Evolutionary conservation across 1,140 invertebrate species (phyloP).

Genomic region (Phocides pigmalion): DNA sequence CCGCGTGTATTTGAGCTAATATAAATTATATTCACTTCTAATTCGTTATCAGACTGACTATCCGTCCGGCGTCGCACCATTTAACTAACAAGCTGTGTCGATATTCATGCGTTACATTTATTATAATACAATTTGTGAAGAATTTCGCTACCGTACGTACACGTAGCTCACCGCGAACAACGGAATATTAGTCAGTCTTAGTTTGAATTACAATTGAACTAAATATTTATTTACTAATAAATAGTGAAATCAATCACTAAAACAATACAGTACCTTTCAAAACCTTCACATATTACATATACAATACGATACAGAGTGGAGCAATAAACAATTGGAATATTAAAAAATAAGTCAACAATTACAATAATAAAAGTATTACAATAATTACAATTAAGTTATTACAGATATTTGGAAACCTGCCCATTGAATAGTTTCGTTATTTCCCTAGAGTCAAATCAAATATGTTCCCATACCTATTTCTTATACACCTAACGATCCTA

Average conservation of each 20-base stretch:
- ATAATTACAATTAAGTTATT: slow-evolving; percentile 44
- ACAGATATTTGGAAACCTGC: slow-evolving; percentile 67
- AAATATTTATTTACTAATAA: slow-evolving; percentile 35
- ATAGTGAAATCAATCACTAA: slow-evolving; percentile 42
- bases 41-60: slow-evolving; percentile 30
- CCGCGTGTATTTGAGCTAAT: slow-evolving; percentile 33
- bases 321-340: slow-evolving; percentile 35
- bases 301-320: slow-evolving; percentile 32
- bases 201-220: slow-evolving; percentile 36
- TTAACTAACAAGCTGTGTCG: slow-evolving; percentile 10
- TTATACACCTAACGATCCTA: slow-evolving; percentile 79
- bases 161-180: slow-evolving; percentile 15
- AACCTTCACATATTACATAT: slow-evolving; percentile 25
- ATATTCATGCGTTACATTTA: slow-evolving; percentile 5
- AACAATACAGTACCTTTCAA: slow-evolving; percentile 38
- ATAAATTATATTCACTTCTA: slow-evolving; percentile 30
- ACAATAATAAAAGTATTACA: slow-evolving; percentile 38
- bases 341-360: slow-evolving; percentile 36
- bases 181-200: slow-evolving; percentile 29
- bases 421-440: slow-evolving; percentile 55
- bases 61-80: slow-evolving; percentile 4
- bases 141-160: slow-evolving; percentile 9
- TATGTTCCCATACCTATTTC: slow-evolving; percentile 76
- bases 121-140: slow-evolving; percentile 19
- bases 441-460: slow-evolving; percentile 67